Conservation (phyloP, 2,113 vertebrate species). For the Dermatemys mawii region DNA sequence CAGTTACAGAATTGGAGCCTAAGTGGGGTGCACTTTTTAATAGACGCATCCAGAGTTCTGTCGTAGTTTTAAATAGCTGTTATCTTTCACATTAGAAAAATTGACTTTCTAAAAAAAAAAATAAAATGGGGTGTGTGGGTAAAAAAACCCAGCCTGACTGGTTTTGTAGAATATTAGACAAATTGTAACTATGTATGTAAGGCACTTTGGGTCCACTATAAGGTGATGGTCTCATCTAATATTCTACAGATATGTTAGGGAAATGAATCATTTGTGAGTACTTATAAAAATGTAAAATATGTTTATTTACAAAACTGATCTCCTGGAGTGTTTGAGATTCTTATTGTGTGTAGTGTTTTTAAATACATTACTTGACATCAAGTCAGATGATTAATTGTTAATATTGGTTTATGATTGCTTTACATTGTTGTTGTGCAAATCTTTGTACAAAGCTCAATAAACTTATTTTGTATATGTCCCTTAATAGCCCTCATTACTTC, state of each 20-base stretch:
- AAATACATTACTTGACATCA: background rate
- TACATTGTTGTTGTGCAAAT: background rate
- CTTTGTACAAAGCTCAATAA: background rate
- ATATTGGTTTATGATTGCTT: background rate
- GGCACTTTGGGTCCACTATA: background rate
- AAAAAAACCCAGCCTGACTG: background rate
- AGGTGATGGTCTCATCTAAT: background rate
- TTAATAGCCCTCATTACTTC: background rate
- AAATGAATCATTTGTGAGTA: background rate
- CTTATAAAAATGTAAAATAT: background rate
- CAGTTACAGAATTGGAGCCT: constrained; percentile 1
- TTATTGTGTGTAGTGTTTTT: background rate
- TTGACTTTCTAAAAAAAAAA: background rate
- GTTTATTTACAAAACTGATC: background rate
- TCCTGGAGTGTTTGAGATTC: background rate
- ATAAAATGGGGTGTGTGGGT: background rate
- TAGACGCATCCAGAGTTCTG: background rate
- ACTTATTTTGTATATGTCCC: background rate
- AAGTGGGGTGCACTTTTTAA: background rate
- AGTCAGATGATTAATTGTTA: background rate
- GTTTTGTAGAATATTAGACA: background rate
- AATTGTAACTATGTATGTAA: background rate
- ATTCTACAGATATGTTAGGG: fast-evolving
- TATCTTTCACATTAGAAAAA: background rate
- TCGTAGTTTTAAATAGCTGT: constrained; percentile 8